A percentile compares a stretch with the other conserved stretches of the same genome.
These are phyloP conservation scores for Argyra leucocephala DNA, from an alignment of 2,888 invertebrate genomes.

Conservation along the genomic window DNA sequence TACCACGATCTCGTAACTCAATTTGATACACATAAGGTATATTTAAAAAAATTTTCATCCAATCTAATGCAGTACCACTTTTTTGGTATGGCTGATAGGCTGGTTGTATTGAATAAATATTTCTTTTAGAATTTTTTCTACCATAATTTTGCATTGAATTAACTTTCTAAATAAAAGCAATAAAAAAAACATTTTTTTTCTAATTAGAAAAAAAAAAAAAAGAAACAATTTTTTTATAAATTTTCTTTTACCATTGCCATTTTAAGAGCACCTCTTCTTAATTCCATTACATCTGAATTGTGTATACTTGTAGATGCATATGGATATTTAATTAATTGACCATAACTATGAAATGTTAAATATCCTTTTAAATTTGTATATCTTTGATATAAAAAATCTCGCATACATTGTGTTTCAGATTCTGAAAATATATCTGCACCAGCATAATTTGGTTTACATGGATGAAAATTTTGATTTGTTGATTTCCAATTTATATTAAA, in stretches of 20 bases:
- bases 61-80: slow-evolving; percentile 17
- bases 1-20: neutral
- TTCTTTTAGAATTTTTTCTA: too few species aligned
- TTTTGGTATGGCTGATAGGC: slow-evolving; percentile 33
- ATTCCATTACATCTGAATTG: slow-evolving; percentile 51
- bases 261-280: slow-evolving; percentile 52
- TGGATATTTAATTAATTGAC: slow-evolving; percentile 67
- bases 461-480: slow-evolving; percentile 48
- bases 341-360: slow-evolving; percentile 53
- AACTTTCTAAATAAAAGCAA: too few species aligned
- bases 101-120: slow-evolving; percentile 29
- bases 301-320: slow-evolving; percentile 66
- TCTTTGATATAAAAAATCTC: neutral
- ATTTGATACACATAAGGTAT: neutral
- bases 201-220: too few species aligned
- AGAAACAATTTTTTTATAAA: neutral
- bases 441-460: slow-evolving; percentile 71
- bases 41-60: neutral
- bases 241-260: slow-evolving; percentile 48
- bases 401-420: slow-evolving; percentile 64
- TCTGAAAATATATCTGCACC: slow-evolving; percentile 72
- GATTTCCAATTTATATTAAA: slow-evolving; percentile 83
- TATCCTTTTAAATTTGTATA: neutral
- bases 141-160: too few species aligned
- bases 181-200: too few species aligned